Base-by-base conservation (phyloP, 2,888 invertebrate genomes). In the Operophtera brumata region DNA sequence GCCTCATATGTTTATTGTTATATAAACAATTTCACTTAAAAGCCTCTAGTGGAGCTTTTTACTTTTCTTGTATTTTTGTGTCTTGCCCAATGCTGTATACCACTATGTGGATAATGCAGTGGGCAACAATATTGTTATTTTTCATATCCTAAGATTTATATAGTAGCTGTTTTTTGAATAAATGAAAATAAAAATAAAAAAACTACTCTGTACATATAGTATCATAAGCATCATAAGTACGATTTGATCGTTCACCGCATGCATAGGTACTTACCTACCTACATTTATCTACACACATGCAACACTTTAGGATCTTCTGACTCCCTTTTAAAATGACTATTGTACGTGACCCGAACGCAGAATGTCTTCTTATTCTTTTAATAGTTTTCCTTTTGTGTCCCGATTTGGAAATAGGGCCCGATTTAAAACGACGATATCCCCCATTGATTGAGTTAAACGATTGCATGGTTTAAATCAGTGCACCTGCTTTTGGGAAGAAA, bases 271-370 rank as follows among this genome's bases (percentile, higher is more conserved):
- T 6, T 28, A 28, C 28, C 6, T 28, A 28, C 6, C 28, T 6
- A 28, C 6, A 28, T 28, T 8, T 28, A 30, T 30, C 30, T 10
- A 35, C 54, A 41, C 36, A 41, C 47, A 53, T 14, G 63, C 55
- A 53, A 47, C 53, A 54, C 43, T 20, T 20, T 43, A 57, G 58
- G 59, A 57, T 55, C 55, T 39, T 62, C 65, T 55, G 61, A 61
- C 67, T 70, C 67, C 79, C 78, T 82, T 79, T 81, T 52, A 80
- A 84, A 86, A 84, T 84, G 82, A 82, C 80, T 75, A 70, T 62
- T 60, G 66, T 65, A 85, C 86, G 86, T 86, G 86, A 78, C 73
- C 63, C 58, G 86, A 74, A 75, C 69, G 59, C 71, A 66, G 75
- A 83, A 72, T 71, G 69, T 61, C 61, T 66, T 63, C 61, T 76